phyloP scores from a whole-genome alignment of 2,797 vertebrate species.

The Poeciliopsis turneri region DNA sequence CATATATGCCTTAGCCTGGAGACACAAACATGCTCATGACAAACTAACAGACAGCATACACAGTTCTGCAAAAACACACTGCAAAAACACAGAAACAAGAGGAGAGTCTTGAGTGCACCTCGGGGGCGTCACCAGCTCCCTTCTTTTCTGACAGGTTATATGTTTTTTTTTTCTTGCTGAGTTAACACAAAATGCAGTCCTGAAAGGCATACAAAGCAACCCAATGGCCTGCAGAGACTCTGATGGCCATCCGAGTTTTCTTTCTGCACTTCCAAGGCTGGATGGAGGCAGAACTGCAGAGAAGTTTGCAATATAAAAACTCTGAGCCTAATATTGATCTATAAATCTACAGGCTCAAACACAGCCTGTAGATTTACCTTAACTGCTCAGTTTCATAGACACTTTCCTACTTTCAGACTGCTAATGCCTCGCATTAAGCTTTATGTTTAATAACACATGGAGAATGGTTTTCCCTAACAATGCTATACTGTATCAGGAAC shows the following conservation, averaged over 20 bases:
- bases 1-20: slow-evolving; percentile 1
- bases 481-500: background rate
- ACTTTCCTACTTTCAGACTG: background rate
- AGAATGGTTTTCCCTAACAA: background rate
- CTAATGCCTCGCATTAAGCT: background rate
- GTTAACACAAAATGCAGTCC: slow-evolving; percentile 46
- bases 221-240: slow-evolving; percentile 24
- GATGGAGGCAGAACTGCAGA: background rate
- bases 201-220: slow-evolving; percentile 27
- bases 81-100: slow-evolving; percentile 55
- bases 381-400: background rate
- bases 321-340: background rate
- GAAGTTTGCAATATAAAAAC: background rate
- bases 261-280: background rate
- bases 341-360: background rate
- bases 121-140: slow-evolving; percentile 30
- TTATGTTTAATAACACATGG: background rate
- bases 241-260: slow-evolving; percentile 16
- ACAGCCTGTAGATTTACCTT: background rate
- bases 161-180: slow-evolving; percentile 34
- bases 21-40: slow-evolving; percentile 13
- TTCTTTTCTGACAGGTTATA: slow-evolving; percentile 31
- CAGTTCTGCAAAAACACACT: slow-evolving; percentile 50
- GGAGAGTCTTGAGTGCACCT: slow-evolving; percentile 38
- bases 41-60: slow-evolving; percentile 49